A percentile compares a stretch with the other conserved stretches of the same genome.
Evolutionary conservation across 2,888 invertebrate genomes (phyloP).

Genomic region (Hydroisotoma schaefferi): DNA sequence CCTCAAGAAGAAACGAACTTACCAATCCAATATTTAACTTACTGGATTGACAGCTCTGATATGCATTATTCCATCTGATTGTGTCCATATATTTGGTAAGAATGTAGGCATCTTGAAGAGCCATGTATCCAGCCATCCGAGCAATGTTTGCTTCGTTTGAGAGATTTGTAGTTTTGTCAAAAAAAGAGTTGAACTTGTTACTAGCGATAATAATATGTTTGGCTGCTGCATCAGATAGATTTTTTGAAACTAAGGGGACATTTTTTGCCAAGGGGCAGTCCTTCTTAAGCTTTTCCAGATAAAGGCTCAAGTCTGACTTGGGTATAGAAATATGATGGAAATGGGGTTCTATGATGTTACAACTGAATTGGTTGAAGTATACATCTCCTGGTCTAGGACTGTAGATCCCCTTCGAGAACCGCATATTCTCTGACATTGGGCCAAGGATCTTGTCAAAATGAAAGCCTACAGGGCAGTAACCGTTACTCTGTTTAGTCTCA

Average conservation of each 20-base stretch:
- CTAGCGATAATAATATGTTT: slow-evolving; percentile 19
- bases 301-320: slow-evolving; percentile 23
- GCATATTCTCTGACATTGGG: slow-evolving; percentile 18
- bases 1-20: not conserved
- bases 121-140: slow-evolving; percentile 25
- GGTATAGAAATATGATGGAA: slow-evolving; percentile 29
- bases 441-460: slow-evolving; percentile 24
- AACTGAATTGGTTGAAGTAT: slow-evolving; percentile 26
- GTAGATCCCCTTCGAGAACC: slow-evolving; percentile 28
- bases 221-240: slow-evolving; percentile 5
- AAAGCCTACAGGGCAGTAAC: slow-evolving; percentile 18
- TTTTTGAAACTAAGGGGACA: slow-evolving; percentile 11
- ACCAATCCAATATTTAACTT: slow-evolving; percentile 19
- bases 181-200: slow-evolving; percentile 13
- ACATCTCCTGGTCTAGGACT: slow-evolving; percentile 20
- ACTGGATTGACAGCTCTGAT: slow-evolving; percentile 25
- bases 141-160: slow-evolving; percentile 14
- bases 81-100: slow-evolving; percentile 26
- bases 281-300: slow-evolving; percentile 20
- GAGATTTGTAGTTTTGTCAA: not conserved
- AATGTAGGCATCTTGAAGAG: slow-evolving; percentile 23
- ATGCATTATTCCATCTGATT: slow-evolving; percentile 34
- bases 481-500: slow-evolving; percentile 10
- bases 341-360: slow-evolving; percentile 30
- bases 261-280: slow-evolving; percentile 26